Conservation (phyloP, 2,888 invertebrate species). For the Cephus runcator region DNA sequence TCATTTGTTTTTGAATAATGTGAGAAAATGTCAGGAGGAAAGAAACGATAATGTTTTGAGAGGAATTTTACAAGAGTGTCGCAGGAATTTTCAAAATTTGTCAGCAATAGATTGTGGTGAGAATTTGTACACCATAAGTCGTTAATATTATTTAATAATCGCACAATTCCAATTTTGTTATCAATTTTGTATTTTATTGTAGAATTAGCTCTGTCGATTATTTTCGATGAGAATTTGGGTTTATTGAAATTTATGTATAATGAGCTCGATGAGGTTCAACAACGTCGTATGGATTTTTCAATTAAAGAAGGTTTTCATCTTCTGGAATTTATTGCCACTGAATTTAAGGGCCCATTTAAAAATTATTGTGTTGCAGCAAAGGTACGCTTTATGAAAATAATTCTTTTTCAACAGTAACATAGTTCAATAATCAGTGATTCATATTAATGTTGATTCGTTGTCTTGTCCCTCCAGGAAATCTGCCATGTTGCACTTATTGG, state of each 20-base stretch:
- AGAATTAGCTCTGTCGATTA: slow-evolving; percentile 22
- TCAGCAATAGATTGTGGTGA: slow-evolving; percentile 37
- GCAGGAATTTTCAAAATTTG: slow-evolving; percentile 38
- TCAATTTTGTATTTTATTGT: slow-evolving; percentile 1
- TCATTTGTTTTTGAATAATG: slow-evolving; percentile 34
- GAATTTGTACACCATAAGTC: neutral
- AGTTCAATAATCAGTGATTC: neutral
- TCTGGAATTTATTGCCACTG: neutral
- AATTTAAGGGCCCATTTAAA: slow-evolving; percentile 33
- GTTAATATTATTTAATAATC: neutral
- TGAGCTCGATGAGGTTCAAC: neutral
- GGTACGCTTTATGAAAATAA: slow-evolving; percentile 37
- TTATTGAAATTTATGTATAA: slow-evolving; percentile 15
- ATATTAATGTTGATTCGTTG: neutral
- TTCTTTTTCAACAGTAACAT: slow-evolving; percentile 8
- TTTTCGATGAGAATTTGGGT: slow-evolving; percentile 19
- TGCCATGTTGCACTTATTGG: slow-evolving; percentile 38
- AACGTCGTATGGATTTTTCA: neutral
- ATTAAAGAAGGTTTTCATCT: neutral
- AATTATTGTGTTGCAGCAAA: slow-evolving; percentile 30
- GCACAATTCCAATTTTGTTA: neutral
- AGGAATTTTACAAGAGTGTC: slow-evolving; percentile 30
- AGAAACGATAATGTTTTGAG: slow-evolving; percentile 23
- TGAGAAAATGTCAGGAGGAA: slow-evolving; percentile 22
- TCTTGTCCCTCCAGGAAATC: slow-evolving; percentile 28